These are phyloP conservation scores for Hylaeus volcanicus DNA, from an alignment of 1,140 invertebrate genomes.

Conservation along the genomic window DNA sequence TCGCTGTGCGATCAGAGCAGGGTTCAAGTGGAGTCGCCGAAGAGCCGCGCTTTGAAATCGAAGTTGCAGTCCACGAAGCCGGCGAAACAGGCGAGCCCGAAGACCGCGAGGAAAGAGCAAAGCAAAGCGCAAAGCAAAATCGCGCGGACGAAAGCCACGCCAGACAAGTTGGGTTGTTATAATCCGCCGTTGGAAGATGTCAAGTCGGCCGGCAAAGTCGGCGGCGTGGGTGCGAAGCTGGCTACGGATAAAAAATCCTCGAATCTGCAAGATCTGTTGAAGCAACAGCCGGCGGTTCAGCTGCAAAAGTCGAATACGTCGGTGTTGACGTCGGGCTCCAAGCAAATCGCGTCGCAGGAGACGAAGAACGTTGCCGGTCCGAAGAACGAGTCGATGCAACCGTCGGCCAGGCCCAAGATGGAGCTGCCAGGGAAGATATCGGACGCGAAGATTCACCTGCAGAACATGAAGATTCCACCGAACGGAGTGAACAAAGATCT, in stretches of 20 bases:
- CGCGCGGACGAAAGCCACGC: constrained; percentile 56
- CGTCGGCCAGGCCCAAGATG: constrained; percentile 70
- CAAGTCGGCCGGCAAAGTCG: constrained; percentile 62
- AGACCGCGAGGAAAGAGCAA: constrained; percentile 73
- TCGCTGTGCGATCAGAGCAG: constrained; percentile 77
- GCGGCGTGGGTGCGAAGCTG: constrained; percentile 59
- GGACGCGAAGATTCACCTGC: constrained; percentile 67
- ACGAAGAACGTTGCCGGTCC: constrained; percentile 38
- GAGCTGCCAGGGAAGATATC: constrained; percentile 72
- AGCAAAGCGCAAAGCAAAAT: constrained; percentile 74
- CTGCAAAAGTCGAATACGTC: constrained; percentile 53
- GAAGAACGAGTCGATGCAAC: constrained; percentile 62
- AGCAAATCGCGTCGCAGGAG: constrained; percentile 61
- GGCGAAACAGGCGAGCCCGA: constrained; percentile 74
- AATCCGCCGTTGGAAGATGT: constrained; percentile 65
- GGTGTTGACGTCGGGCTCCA: constrained; percentile 37
- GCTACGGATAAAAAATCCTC: constrained; percentile 63
- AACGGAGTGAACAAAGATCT: constrained; percentile 71
- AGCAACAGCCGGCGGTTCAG: constrained; percentile 55
- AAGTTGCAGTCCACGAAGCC: constrained; percentile 72
- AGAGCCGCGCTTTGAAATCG: constrained; percentile 73
- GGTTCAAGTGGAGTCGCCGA: constrained; percentile 69
- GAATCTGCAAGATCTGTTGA: constrained; percentile 70
- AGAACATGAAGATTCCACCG: constrained; percentile 62
- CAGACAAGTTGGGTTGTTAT: constrained; percentile 64